These are phyloP conservation scores for Cheilosia grossa DNA, from an alignment of 2,888 invertebrate genomes.

Conservation along the genomic window DNA sequence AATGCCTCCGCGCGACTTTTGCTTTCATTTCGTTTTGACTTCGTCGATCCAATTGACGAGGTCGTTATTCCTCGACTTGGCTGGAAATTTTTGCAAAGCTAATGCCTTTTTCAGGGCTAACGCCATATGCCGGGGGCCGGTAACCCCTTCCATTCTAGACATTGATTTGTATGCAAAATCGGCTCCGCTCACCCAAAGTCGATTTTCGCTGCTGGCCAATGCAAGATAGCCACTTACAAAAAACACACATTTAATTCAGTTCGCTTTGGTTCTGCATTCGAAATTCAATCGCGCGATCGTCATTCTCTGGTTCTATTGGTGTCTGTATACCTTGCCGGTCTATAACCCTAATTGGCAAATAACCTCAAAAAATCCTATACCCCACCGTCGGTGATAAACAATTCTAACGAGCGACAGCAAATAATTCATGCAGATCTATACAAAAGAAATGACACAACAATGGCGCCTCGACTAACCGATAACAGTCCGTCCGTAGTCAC, in stretches of 20 bases:
- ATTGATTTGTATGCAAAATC: constrained; percentile 22
- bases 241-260: constrained; percentile 15
- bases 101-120: not conserved
- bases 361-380: constrained; percentile 41
- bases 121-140: not conserved
- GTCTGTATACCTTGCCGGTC: constrained; percentile 34
- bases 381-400: constrained; percentile 18
- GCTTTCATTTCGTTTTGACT: no score
- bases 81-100: no score
- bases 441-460: constrained; percentile 39
- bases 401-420: constrained; percentile 15
- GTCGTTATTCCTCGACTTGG: not conserved
- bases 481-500: constrained; percentile 16
- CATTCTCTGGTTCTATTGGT: not conserved
- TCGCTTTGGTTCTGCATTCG: constrained; percentile 5
- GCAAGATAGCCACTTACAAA: constrained; percentile 14
- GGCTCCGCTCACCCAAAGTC: not conserved
- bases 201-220: not conserved
- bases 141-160: constrained; percentile 23
- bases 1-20: no score
- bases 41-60: not conserved
- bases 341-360: constrained; percentile 58
- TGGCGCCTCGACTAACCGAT: constrained; percentile 36
- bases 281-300: constrained; percentile 20
- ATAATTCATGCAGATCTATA: constrained; percentile 28